Conservation (phyloP, 2,113 vertebrate genomes). For the Aleadryas rufinucha region DNA sequence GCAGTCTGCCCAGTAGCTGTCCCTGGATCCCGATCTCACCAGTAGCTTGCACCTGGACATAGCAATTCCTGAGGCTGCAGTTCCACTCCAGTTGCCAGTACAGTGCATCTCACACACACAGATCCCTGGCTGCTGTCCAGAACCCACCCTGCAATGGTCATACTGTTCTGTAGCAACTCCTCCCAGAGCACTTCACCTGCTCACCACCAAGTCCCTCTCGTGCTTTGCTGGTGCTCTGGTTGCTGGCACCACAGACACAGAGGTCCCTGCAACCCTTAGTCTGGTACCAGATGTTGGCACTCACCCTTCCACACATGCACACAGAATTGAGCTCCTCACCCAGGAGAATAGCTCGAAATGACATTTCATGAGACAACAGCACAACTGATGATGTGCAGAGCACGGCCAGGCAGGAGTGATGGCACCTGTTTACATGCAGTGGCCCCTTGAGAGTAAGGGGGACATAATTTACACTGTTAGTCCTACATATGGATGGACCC, state of each 20-base stretch:
- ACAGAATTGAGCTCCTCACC: not conserved
- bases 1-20: not conserved
- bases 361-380: not conserved
- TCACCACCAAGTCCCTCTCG: not conserved
- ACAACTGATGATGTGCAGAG: not conserved
- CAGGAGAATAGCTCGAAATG: not conserved
- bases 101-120: fast-evolving
- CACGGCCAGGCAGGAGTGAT: not conserved
- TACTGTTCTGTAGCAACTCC: not conserved
- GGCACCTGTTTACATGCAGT: not conserved
- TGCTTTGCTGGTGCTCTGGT: not conserved
- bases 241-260: not conserved
- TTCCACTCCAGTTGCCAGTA: not conserved
- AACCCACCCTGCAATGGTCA: not conserved
- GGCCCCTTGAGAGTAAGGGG: too few species aligned
- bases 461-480: not conserved
- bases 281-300: not conserved
- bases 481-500: not conserved
- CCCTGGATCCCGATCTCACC: not conserved
- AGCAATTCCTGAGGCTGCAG: not conserved
- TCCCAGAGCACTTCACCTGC: not conserved
- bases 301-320: not conserved
- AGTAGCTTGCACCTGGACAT: not conserved
- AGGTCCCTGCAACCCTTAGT: not conserved
- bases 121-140: not conserved